Conservation (phyloP, 2,113 vertebrate genomes). For the Tachysurus vachellii region DNA sequence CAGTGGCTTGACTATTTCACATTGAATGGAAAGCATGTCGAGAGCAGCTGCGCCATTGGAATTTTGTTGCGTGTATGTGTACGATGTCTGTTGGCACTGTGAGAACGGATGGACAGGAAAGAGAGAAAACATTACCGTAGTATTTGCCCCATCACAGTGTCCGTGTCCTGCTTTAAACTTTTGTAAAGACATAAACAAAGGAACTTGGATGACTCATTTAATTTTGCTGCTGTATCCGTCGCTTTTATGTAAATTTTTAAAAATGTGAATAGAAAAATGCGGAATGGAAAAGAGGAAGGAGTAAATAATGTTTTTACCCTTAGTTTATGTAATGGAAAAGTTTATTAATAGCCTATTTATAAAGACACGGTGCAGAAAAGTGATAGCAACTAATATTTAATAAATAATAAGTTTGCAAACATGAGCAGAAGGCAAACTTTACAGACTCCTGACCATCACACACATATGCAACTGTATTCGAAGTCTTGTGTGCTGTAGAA, state of each 20-base stretch:
- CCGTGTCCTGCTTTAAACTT: neutral
- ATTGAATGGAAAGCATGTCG: constrained; percentile 15
- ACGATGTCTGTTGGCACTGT: neutral
- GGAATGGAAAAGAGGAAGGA: neutral
- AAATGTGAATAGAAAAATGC: neutral
- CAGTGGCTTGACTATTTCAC: neutral
- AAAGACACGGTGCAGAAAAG: neutral
- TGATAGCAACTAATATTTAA: neutral
- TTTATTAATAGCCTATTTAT: neutral
- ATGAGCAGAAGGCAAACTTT: neutral
- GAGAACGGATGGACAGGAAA: neutral
- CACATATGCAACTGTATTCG: neutral
- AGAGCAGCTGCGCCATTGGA: neutral
- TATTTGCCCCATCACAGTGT: too few species aligned
- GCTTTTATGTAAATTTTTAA: neutral
- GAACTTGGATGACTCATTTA: too few species aligned
- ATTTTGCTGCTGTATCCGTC: neutral
- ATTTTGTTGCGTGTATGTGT: constrained; percentile 1
- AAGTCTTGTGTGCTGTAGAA: neutral
- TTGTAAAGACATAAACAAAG: neutral
- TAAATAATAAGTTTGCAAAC: neutral
- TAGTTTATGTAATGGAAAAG: neutral
- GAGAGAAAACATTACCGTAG: neutral
- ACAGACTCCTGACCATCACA: neutral
- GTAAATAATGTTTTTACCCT: neutral